A percentile compares a stretch with the other conserved stretches of the same genome.
These are phyloP conservation scores for Coleophora deauratella DNA, from an alignment of 2,888 invertebrate genomes.

Conservation along the genomic window DNA sequence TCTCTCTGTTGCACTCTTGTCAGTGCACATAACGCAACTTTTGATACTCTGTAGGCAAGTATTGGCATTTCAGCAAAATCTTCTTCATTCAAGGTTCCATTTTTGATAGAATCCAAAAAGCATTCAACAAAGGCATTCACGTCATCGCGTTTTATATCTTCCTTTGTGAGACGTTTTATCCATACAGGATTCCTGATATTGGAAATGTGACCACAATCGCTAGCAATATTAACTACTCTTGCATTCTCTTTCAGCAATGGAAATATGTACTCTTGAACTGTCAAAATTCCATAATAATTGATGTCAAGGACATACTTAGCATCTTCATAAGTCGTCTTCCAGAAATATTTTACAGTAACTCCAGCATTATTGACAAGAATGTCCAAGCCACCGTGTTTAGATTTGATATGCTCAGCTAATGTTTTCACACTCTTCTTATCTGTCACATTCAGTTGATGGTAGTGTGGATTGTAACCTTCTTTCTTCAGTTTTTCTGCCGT, in stretches of 20 bases:
- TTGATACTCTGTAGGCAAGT: slow-evolving; percentile 22
- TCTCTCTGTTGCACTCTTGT: slow-evolving; percentile 22
- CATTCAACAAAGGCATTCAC: slow-evolving; percentile 24
- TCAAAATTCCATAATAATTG: slow-evolving; percentile 24
- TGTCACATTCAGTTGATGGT: slow-evolving; percentile 27
- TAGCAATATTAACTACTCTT: slow-evolving; percentile 25
- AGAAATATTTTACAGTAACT: slow-evolving; percentile 15
- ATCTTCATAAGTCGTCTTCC: slow-evolving; percentile 23
- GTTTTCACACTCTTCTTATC: slow-evolving; percentile 20
- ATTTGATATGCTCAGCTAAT: slow-evolving; percentile 23
- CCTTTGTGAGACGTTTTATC: slow-evolving; percentile 21
- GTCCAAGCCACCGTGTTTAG: slow-evolving; percentile 26
- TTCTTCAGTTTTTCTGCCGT: slow-evolving; percentile 70
- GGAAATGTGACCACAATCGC: slow-evolving; percentile 25
- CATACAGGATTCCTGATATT: slow-evolving; percentile 23
- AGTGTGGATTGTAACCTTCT: slow-evolving; percentile 47
- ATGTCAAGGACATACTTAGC: slow-evolving; percentile 22
- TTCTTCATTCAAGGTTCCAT: slow-evolving; percentile 17
- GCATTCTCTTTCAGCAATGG: slow-evolving; percentile 24
- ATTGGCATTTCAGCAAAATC: slow-evolving; percentile 18
- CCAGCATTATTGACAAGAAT: slow-evolving; percentile 32
- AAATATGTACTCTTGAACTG: slow-evolving; percentile 22
- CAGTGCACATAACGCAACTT: slow-evolving; percentile 23
- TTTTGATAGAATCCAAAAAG: slow-evolving; percentile 24
- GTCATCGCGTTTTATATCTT: slow-evolving; percentile 18